Percentiles rank a stretch among this genome's conserved stretches.
Evolutionary conservation across 2,113 vertebrate species (phyloP).

Genomic region (Suricata suricatta): DNA sequence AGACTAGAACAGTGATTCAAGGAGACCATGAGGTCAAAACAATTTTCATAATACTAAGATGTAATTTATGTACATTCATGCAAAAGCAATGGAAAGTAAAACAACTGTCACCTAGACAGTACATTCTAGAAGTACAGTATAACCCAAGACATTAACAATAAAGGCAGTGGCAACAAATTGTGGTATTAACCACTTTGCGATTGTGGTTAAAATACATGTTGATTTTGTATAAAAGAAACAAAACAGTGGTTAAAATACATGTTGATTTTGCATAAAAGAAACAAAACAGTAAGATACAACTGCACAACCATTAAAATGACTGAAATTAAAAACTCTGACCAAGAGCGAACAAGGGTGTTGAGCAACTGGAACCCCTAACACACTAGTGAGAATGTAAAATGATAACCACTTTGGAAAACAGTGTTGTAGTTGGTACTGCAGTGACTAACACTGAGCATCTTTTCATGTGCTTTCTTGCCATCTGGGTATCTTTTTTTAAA

Average conservation of each 20-base stretch:
- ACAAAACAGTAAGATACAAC: not conserved
- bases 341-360: not conserved
- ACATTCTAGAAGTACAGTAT: too few species aligned
- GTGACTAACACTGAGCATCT: not conserved
- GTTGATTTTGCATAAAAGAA: not conserved
- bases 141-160: not conserved
- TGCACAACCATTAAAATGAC: not conserved
- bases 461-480: not conserved
- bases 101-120: not conserved
- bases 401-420: not conserved
- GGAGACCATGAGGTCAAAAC: not conserved
- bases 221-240: not conserved
- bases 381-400: not conserved
- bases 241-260: not conserved
- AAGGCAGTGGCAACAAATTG: not conserved
- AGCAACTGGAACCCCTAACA: not conserved
- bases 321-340: not conserved
- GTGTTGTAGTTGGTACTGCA: not conserved
- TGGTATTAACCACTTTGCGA: not conserved
- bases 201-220: not conserved
- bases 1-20: not conserved
- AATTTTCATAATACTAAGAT: not conserved
- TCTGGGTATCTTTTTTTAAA: not conserved
- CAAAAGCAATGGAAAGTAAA: not conserved
- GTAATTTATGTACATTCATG: not conserved